phyloP scores from a whole-genome alignment of 2,888 invertebrate genomes.

The Phoenoteleia sp. region DNA sequence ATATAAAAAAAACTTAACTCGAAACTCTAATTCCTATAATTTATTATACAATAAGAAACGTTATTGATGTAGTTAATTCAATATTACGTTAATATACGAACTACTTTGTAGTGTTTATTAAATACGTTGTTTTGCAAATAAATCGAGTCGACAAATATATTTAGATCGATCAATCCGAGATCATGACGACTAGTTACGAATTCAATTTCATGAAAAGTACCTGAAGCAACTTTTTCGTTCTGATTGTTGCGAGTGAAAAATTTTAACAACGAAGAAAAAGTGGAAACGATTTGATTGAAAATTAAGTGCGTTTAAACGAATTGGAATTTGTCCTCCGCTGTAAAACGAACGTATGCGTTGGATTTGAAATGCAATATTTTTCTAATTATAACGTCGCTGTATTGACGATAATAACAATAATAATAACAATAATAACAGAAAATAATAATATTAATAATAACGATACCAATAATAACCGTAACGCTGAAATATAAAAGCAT shows the following conservation, averaged over 20 bases:
- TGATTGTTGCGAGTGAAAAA: background rate
- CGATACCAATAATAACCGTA: conserved; percentile 6
- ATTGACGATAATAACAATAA: conserved; percentile 27
- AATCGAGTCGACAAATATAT: no score
- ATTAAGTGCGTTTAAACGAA: conserved; percentile 32
- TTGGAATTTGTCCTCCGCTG: conserved; percentile 50
- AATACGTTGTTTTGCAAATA: no score
- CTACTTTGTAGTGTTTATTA: no score
- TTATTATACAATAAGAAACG: no score
- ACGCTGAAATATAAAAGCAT: conserved; percentile 35
- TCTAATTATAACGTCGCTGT: conserved; percentile 53
- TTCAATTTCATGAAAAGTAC: conserved; percentile 56
- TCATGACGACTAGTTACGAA: background rate
- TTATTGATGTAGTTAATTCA: no score
- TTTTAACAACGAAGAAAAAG: conserved; percentile 40
- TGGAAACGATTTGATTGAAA: background rate
- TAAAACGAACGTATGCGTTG: conserved; percentile 24
- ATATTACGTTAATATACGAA: no score
- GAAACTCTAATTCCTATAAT: no score
- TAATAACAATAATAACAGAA: conserved; percentile 25
- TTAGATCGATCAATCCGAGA: no score
- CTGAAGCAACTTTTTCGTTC: conserved; percentile 55
- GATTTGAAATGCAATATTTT: conserved; percentile 56
- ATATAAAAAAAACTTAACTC: no score
- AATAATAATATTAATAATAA: conserved; percentile 18